phyloP scores from a whole-genome alignment of 2,797 vertebrate species.

The Ptychobarbus kaznakovi region DNA sequence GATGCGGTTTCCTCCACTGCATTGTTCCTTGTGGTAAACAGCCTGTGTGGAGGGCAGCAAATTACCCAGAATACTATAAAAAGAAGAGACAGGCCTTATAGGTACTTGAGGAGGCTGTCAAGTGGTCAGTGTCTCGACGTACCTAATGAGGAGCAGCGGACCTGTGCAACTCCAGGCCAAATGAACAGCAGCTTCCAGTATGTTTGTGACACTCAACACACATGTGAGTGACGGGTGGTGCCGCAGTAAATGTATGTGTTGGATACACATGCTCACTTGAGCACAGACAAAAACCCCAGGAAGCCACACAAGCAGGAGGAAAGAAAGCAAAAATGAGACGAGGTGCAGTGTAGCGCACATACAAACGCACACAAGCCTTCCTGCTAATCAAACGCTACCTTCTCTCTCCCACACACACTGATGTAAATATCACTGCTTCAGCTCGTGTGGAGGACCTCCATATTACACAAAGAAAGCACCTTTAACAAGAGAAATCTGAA shows the following conservation, averaged over 20 bases:
- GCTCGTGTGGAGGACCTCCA: constrained; percentile 39
- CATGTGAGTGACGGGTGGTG: constrained; percentile 26
- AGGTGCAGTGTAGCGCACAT: not conserved
- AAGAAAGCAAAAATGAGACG: constrained; percentile 9
- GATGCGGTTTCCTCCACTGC: constrained; percentile 33
- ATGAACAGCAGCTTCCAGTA: constrained; percentile 24
- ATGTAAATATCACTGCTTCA: constrained; percentile 34
- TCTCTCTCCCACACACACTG: constrained; percentile 31
- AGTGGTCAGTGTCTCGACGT: constrained; percentile 28
- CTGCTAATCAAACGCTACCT: constrained; percentile 16
- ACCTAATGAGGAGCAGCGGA: constrained; percentile 46
- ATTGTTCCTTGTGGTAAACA: constrained; percentile 35
- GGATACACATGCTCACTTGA: constrained; percentile 18
- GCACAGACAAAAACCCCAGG: constrained; percentile 1
- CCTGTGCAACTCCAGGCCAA: constrained; percentile 31
- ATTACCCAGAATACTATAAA: constrained; percentile 39
- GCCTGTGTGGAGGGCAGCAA: constrained; percentile 5
- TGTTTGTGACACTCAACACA: constrained; percentile 35
- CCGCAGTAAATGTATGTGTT: constrained; percentile 21
- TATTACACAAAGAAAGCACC: not conserved
- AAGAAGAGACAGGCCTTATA: constrained; percentile 38
- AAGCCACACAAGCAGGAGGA: not conserved
- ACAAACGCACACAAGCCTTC: not conserved
- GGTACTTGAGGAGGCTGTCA: constrained; percentile 32
- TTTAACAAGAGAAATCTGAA: not conserved